Percentiles rank a stretch among this genome's conserved stretches.
Evolutionary conservation across 2,888 invertebrate species (phyloP).

Genomic region (Glaucopsyche alexis): DNA sequence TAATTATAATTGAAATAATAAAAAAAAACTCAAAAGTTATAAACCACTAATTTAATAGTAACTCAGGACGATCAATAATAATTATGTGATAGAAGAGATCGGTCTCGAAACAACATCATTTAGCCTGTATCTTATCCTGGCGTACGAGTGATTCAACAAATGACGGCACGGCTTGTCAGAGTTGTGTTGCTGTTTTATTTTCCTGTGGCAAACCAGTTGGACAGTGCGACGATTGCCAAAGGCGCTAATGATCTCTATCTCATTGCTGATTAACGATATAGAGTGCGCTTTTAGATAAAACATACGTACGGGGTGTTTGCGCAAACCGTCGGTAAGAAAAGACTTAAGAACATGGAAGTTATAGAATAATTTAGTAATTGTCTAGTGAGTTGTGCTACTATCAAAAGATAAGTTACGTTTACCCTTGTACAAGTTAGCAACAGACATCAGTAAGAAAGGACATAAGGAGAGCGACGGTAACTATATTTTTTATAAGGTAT

Average conservation of each 20-base stretch:
- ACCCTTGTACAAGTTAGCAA: background rate
- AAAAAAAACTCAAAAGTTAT: background rate
- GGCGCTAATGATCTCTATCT: constrained; percentile 25
- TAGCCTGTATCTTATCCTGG: constrained; percentile 15
- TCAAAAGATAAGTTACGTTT: constrained; percentile 1
- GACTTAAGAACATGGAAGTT: too few species aligned
- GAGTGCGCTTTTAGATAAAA: constrained; percentile 28
- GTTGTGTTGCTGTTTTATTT: constrained; percentile 18
- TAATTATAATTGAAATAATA: background rate
- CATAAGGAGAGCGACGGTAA: background rate
- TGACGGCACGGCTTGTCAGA: constrained; percentile 5
- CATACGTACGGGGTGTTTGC: background rate
- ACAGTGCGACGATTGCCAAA: constrained; percentile 13
- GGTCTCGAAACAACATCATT: constrained; percentile 6
- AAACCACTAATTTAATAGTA: background rate
- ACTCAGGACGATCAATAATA: constrained; percentile 6
- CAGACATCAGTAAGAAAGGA: too few species aligned
- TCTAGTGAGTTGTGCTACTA: too few species aligned
- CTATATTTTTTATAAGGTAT: background rate
- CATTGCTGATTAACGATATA: constrained; percentile 12
- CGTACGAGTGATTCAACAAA: constrained; percentile 18
- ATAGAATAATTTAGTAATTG: too few species aligned
- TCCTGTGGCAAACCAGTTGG: constrained; percentile 18
- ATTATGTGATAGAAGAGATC: constrained; percentile 2
- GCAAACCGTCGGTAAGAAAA: background rate